Evolutionary conservation across 2,888 invertebrate genomes (phyloP).

Genomic region (Pharmacophagus antenor): DNA sequence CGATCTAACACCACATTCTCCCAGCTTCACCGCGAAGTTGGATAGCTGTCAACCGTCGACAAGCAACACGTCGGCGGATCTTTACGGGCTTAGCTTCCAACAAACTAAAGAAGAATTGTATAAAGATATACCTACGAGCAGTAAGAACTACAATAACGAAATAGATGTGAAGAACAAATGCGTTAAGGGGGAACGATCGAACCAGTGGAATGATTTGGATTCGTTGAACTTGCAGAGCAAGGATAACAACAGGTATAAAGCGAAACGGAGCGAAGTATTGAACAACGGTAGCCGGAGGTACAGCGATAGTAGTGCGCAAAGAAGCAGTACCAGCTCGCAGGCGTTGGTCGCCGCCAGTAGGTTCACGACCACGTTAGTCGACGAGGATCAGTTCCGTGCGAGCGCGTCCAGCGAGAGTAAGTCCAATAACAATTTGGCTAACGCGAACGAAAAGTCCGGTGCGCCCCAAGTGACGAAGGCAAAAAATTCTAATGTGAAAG

Average conservation of each 20-base stretch:
- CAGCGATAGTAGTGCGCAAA: conserved; percentile 67
- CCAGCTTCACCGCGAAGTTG: conserved; percentile 37
- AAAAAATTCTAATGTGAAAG: conserved; percentile 54
- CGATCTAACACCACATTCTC: conserved; percentile 56
- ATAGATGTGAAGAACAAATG: conserved; percentile 55
- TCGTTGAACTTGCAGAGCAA: conserved; percentile 54
- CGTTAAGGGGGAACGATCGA: conserved; percentile 48
- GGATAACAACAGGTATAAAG: conserved; percentile 47
- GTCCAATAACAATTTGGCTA: conserved; percentile 44
- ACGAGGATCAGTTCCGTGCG: conserved; percentile 54
- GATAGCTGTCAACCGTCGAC: conserved; percentile 50
- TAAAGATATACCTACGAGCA: conserved; percentile 70
- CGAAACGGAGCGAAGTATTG: conserved; percentile 53
- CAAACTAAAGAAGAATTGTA: conserved; percentile 64
- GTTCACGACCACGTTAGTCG: conserved; percentile 68
- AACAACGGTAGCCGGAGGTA: conserved; percentile 66
- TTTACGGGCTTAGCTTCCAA: conserved; percentile 61
- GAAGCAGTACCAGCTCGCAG: conserved; percentile 48
- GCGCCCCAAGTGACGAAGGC: conserved; percentile 63
- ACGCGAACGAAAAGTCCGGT: conserved; percentile 25
- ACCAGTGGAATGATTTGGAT: conserved; percentile 50
- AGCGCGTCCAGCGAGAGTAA: conserved; percentile 50
- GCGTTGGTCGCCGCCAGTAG: conserved; percentile 52
- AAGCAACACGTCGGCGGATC: conserved; percentile 48
- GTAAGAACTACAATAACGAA: conserved; percentile 67